These are phyloP conservation scores for Chrysemys picta DNA, from an alignment of 2,113 vertebrate species.

Conservation along the genomic window DNA sequence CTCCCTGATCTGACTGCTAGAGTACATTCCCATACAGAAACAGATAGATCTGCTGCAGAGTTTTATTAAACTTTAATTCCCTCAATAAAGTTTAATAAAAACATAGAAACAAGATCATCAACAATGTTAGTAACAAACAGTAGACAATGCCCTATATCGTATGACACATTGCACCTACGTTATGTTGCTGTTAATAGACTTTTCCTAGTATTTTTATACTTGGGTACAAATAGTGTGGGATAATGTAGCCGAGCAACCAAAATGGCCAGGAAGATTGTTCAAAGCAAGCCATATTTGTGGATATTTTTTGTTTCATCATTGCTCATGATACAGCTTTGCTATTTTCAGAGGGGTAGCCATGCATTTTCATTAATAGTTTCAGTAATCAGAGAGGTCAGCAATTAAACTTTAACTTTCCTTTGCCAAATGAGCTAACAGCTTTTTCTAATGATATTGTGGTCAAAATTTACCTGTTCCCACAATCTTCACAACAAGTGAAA, in stretches of 20 bases:
- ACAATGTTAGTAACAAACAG: neutral
- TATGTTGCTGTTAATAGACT: neutral
- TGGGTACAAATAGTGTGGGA: neutral
- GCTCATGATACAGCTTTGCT: neutral
- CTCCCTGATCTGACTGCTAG: neutral
- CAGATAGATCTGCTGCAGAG: neutral
- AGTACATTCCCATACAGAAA: neutral
- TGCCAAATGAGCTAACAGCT: neutral
- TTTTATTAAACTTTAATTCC: neutral
- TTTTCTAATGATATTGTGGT: neutral
- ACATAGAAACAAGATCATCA: neutral
- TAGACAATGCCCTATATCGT: neutral
- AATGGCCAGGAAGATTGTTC: neutral
- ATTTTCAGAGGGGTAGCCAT: no score
- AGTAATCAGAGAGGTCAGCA: neutral
- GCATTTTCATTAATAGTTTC: neutral
- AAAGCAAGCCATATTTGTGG: neutral
- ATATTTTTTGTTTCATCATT: neutral
- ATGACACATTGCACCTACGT: neutral
- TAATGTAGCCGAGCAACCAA: neutral
- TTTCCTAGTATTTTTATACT: neutral
- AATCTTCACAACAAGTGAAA: neutral
- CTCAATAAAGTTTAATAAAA: neutral
- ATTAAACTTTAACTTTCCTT: neutral
- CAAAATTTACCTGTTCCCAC: constrained; percentile 9